These are phyloP conservation scores for Spinus olivaceus DNA, from an alignment of 2,797 vertebrate species.

Conservation along the genomic window DNA sequence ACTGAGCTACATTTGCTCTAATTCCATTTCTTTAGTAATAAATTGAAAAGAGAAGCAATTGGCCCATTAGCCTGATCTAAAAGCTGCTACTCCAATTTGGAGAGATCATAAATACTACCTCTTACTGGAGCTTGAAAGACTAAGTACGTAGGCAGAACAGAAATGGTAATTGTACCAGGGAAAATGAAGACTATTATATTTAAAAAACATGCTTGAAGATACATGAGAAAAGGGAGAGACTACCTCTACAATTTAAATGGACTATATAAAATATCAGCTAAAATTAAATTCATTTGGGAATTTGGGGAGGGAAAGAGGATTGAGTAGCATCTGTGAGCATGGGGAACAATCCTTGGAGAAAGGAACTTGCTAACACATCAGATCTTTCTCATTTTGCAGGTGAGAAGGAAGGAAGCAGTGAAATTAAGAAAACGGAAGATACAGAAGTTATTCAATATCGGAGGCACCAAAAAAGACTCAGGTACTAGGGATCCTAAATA, in stretches of 20 bases:
- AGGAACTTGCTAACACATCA: not conserved
- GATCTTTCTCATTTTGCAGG: not conserved
- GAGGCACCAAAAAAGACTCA: not conserved
- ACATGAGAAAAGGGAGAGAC: not conserved
- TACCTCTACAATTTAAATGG: not conserved
- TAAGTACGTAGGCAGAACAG: not conserved
- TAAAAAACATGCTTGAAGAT: slow-evolving; percentile 8
- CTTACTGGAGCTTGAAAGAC: not conserved
- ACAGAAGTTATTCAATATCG: accelerated
- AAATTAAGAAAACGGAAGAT: not conserved
- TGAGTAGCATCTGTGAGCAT: not conserved
- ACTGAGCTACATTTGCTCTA: not conserved
- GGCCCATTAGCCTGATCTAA: slow-evolving; percentile 7
- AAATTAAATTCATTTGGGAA: not conserved
- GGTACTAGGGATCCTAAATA: not conserved
- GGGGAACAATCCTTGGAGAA: not conserved
- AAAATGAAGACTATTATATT: slow-evolving; percentile 14
- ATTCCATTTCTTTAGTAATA: not conserved
- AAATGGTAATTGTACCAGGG: not conserved
- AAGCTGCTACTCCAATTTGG: not conserved
- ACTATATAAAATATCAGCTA: not conserved
- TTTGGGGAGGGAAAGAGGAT: not conserved
- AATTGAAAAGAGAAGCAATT: slow-evolving; percentile 12
- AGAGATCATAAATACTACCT: not conserved
- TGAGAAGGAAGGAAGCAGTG: not conserved